Percentiles rank a stretch among this genome's conserved stretches.
These are phyloP conservation scores for Calyptomena viridis DNA, from an alignment of 2,113 vertebrate genomes.

Conservation along the genomic window DNA sequence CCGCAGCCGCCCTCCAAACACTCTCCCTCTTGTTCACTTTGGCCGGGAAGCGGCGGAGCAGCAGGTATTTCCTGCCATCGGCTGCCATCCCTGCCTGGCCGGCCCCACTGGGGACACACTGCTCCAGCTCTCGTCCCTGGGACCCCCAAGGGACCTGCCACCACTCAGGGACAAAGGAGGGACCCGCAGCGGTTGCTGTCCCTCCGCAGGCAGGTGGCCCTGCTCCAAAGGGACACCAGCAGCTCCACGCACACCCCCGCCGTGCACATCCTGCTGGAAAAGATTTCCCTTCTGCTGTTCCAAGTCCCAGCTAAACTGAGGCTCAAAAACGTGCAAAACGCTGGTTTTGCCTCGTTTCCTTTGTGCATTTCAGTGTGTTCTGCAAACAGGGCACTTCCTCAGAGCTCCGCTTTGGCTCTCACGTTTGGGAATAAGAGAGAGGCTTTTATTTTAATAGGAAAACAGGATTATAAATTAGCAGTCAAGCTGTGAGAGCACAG, in stretches of 20 bases:
- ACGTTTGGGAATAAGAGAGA: conserved; percentile 23
- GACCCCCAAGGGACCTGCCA: not conserved
- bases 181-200: not conserved
- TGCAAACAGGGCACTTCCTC: conserved; percentile 54
- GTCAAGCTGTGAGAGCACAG: not conserved
- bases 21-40: conserved; percentile 20
- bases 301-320: conserved; percentile 29
- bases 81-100: not conserved
- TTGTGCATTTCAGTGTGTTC: conserved; percentile 51
- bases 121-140: not conserved
- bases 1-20: not conserved
- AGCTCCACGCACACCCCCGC: not conserved
- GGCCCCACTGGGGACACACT: not conserved
- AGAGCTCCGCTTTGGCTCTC: conserved; percentile 34
- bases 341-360: conserved; percentile 39
- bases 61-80: conserved; percentile 59
- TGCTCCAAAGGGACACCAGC: conserved; percentile 2
- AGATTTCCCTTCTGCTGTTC: conserved; percentile 36
- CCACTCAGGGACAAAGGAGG: not conserved
- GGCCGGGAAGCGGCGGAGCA: conserved; percentile 10
- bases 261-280: conserved; percentile 52
- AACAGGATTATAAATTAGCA: conserved; percentile 34
- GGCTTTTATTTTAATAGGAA: conserved; percentile 45
- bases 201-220: not conserved
- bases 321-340: conserved; percentile 54